Conservation (phyloP, 2,797 vertebrate genomes). For the Pempheris klunzingeri region DNA sequence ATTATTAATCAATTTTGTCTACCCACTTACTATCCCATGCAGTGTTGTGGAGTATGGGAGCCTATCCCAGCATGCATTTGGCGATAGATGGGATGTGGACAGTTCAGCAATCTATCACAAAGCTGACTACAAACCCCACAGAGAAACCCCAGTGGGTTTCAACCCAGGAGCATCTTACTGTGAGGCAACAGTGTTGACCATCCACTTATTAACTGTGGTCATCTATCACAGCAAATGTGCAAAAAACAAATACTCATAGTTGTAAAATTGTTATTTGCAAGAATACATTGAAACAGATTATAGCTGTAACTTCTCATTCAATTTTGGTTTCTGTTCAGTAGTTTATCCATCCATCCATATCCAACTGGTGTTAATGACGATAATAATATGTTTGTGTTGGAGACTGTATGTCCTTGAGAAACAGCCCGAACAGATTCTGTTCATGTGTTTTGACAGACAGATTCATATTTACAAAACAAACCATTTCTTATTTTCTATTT, state of each 20-base stretch:
- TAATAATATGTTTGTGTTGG: background rate
- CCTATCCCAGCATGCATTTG: background rate
- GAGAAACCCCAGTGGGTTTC: no score
- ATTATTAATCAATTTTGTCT: background rate
- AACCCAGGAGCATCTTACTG: no score
- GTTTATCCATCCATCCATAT: background rate
- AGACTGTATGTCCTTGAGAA: background rate
- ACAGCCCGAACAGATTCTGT: background rate
- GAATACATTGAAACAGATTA: background rate
- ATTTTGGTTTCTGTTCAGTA: background rate
- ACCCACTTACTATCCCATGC: background rate
- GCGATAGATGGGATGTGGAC: background rate
- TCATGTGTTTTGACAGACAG: constrained; percentile 12
- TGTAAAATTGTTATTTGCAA: background rate
- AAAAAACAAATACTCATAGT: background rate
- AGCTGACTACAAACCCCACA: background rate
- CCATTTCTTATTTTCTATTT: constrained; percentile 17
- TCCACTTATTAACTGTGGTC: background rate
- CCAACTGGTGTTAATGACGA: constrained; percentile 1
- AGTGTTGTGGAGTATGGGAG: background rate
- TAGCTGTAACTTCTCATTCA: background rate
- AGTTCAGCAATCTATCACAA: background rate
- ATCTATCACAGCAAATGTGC: background rate
- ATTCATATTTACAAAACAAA: constrained; percentile 43
- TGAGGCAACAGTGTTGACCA: background rate